phyloP scores from a whole-genome alignment of 2,797 vertebrate genomes.

The Eulemur mongoz region DNA sequence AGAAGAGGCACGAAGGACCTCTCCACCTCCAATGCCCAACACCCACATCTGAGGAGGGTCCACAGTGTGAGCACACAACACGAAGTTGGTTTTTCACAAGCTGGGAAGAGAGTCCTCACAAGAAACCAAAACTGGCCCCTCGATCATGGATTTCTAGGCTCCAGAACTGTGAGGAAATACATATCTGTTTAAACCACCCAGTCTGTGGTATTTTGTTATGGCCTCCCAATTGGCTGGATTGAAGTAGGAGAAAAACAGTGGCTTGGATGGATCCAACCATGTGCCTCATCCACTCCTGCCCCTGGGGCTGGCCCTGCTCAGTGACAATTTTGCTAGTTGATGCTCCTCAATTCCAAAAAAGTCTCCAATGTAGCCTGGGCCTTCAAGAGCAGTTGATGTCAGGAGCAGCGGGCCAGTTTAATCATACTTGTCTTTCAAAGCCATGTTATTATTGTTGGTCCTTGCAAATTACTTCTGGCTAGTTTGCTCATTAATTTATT shows the following conservation, averaged over 20 bases:
- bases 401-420: background rate
- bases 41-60: background rate
- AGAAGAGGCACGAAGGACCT: background rate
- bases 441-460: background rate
- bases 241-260: background rate
- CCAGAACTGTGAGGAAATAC: background rate
- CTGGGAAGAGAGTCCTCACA: background rate
- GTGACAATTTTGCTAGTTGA: background rate
- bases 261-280: background rate
- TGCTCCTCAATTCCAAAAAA: background rate
- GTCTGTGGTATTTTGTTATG: background rate
- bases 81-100: background rate
- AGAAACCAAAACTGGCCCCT: background rate
- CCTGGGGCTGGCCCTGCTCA: background rate
- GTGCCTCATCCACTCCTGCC: background rate
- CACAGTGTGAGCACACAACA: background rate
- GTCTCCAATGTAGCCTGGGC: background rate
- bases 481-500: background rate
- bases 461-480: background rate
- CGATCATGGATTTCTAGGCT: background rate
- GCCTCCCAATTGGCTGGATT: background rate
- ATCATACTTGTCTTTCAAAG: background rate
- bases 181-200: background rate
- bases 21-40: background rate
- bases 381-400: background rate